Percentiles rank a stretch among this genome's conserved stretches.
Evolutionary conservation across 2,113 vertebrate genomes (phyloP).

Genomic region (Ochotona curzoniae): DNA sequence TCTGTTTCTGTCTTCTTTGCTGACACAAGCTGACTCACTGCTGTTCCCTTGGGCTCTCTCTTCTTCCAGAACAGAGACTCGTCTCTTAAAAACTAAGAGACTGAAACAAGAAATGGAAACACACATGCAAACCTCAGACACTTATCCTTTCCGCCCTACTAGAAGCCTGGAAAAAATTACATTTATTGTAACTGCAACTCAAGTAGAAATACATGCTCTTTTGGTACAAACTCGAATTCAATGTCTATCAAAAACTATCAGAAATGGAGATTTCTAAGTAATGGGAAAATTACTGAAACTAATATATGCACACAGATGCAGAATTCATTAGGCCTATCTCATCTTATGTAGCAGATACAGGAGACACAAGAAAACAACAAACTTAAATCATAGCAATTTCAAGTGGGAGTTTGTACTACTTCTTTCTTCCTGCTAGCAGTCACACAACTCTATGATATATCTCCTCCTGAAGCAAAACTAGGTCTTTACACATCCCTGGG

Average conservation of each 20-base stretch:
- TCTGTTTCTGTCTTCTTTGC: background rate
- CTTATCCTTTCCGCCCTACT: background rate
- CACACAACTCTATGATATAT: background rate
- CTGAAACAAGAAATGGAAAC: background rate
- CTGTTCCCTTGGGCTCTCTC: background rate
- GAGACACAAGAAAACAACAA: conserved; percentile 22
- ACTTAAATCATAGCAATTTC: background rate
- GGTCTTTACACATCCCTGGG: background rate
- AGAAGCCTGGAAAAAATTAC: background rate
- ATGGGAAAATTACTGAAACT: background rate
- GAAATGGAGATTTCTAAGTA: background rate
- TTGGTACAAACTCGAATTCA: background rate
- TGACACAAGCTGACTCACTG: background rate
- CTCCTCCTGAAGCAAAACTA: conserved; percentile 28
- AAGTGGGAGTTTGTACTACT: conserved; percentile 36
- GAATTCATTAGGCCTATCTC: background rate
- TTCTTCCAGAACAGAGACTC: background rate
- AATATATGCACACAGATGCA: background rate
- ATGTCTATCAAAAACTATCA: background rate
- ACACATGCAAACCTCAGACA: background rate
- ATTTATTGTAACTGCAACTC: background rate
- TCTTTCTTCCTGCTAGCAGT: background rate
- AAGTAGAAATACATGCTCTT: background rate
- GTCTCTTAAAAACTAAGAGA: conserved; percentile 5
- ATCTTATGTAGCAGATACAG: background rate